Evolutionary conservation across 2,113 vertebrate genomes (phyloP).

Genomic region (Trematomus loennbergii): DNA sequence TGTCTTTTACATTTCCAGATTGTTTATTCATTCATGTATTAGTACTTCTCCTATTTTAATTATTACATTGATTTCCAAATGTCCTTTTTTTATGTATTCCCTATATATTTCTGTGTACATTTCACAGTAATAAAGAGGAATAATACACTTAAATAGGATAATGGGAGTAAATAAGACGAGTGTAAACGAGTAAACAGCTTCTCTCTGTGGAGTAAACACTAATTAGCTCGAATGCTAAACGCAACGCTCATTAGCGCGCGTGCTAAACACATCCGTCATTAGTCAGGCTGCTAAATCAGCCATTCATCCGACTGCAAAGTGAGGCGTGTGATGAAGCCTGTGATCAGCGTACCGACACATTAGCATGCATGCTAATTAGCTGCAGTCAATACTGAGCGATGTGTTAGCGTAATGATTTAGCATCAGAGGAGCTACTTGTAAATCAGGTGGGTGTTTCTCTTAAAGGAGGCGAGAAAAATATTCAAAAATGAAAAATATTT

Average conservation of each 20-base stretch:
- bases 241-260: conserved; percentile 73
- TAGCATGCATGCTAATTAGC: conserved; percentile 55
- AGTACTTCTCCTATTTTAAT: no score
- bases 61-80: no score
- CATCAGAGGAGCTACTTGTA: conserved; percentile 29
- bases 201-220: conserved; percentile 68
- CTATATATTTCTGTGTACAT: no score
- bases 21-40: no score
- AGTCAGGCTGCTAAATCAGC: conserved; percentile 75
- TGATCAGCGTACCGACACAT: conserved; percentile 59
- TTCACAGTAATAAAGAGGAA: no score
- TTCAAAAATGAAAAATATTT: no score
- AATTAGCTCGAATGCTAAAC: conserved; percentile 59
- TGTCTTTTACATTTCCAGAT: no score
- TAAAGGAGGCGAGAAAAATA: no score
- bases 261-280: conserved; percentile 77
- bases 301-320: conserved; percentile 67
- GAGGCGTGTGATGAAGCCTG: conserved; percentile 65
- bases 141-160: no score
- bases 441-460: not conserved
- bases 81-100: no score
- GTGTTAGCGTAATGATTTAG: conserved; percentile 56
- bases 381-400: conserved; percentile 52
- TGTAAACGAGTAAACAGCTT: conserved; percentile 60
- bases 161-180: no score